Conservation (phyloP, 2,797 vertebrate species). For the Lemur catta region DNA sequence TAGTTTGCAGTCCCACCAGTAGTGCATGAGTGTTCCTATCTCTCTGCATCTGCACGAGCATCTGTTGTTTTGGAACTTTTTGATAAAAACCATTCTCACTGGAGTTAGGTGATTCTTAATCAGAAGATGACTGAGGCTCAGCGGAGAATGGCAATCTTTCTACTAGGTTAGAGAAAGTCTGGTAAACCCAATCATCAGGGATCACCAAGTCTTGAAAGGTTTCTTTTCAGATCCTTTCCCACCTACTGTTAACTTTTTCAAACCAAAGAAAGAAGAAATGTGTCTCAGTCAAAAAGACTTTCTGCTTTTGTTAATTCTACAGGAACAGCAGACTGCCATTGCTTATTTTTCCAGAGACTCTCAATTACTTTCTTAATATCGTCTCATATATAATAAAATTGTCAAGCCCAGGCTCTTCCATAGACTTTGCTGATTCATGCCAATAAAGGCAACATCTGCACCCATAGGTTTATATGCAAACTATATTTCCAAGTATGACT, state of each 20-base stretch:
- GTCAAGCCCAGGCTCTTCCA: background rate
- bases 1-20: no score
- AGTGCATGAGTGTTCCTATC: no score
- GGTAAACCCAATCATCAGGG: background rate
- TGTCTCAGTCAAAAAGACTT: background rate
- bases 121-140: background rate
- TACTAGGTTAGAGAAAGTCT: background rate
- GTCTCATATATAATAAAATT: slow-evolving; percentile 12
- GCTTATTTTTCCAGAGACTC: slow-evolving; percentile 37
- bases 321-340: background rate
- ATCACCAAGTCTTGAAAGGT: background rate
- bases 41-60: no score
- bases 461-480: background rate
- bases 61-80: no score
- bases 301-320: slow-evolving; percentile 14
- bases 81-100: no score
- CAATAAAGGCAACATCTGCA: background rate
- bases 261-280: background rate
- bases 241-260: background rate
- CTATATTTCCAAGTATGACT: background rate
- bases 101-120: background rate
- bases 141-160: background rate
- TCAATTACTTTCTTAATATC: slow-evolving; percentile 56
- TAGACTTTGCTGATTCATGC: background rate
- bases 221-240: background rate